A percentile compares a stretch with the other conserved stretches of the same genome.
Evolutionary conservation across 2,113 vertebrate genomes (phyloP).

Genomic region (Saimiri boliviensis): DNA sequence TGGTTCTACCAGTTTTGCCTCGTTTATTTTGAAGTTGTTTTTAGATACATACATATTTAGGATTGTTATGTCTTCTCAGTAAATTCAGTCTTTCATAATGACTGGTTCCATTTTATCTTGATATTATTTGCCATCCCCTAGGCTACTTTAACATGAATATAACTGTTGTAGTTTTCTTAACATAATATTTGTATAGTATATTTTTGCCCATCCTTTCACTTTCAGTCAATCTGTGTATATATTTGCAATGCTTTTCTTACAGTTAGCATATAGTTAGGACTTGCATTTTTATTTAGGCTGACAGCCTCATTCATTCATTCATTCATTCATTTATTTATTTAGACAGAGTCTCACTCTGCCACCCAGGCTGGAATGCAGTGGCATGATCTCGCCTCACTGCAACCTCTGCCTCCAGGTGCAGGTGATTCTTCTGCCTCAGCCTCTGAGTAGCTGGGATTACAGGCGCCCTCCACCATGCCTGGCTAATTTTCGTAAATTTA

Average conservation of each 20-base stretch:
- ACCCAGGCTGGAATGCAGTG: too few relatives aligned
- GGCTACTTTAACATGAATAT: background rate
- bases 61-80: background rate
- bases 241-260: background rate
- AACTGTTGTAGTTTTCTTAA: background rate
- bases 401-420: too few relatives aligned
- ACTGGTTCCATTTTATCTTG: background rate
- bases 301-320: background rate
- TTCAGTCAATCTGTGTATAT: background rate
- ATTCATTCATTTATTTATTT: too few relatives aligned
- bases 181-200: background rate
- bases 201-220: background rate
- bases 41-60: background rate
- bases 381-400: too few relatives aligned
- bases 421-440: too few relatives aligned
- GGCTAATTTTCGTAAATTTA: too few relatives aligned
- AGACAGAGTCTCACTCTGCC: too few relatives aligned
- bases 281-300: constrained; percentile 16
- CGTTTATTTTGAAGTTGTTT: background rate
- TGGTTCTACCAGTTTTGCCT: background rate
- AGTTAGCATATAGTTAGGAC: background rate
- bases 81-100: background rate
- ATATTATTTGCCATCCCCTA: background rate
- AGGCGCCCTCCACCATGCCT: too few relatives aligned
- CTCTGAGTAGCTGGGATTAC: too few relatives aligned